Evolutionary conservation across 2,113 vertebrate genomes (phyloP), one percentile per base, ranked within the genome.

Genomic region (Channa maculata): DNA sequence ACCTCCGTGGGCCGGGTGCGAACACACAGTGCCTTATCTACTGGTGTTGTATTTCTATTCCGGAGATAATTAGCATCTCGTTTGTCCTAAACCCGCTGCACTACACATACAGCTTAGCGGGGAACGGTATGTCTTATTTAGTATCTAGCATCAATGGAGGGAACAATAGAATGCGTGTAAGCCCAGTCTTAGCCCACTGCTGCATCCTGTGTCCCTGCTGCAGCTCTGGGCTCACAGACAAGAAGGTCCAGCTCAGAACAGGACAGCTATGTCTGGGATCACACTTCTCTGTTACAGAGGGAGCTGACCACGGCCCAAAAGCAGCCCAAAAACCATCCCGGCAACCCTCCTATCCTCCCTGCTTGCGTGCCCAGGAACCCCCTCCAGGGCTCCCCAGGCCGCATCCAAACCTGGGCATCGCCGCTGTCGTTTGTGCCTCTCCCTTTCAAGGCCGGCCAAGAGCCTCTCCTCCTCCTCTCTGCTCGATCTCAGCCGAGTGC

Each of bases 391-490:
- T 87, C 79, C 89, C 86, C 73, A 75, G 57, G 79, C 85, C 49
- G 14, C 80, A 52, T 89, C 88, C 86, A 88, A 85, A 89, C 87
- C 91, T 85, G 87, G 86, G 91, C 90, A 90, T 65, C 63, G 85
- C 66, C 69, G 67, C 73, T 41, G 74, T 80, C 68, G 88, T 86
- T 88, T 88, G 84, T 86, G 87, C 85, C 84, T 88, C 89, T 86
- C 73, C 70, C 91, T 92, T 92, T 92, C 90, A 92, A 90, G 87
- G 89, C 85, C 86, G 75, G 88, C 92, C 92, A 93, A 92, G 84
- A 88, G 84, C 80, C 81, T 91, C 89, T 91, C 88, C 85, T 82
- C 77, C 70, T 71, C 72, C 74, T 79, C 77, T 76, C 59, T 67
- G 72, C 87, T 85, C 67, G 51, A 77, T 86, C 80, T 88, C 86